Conservation (phyloP, 1,140 invertebrate genomes). For the Drosophila quadrilineata region DNA sequence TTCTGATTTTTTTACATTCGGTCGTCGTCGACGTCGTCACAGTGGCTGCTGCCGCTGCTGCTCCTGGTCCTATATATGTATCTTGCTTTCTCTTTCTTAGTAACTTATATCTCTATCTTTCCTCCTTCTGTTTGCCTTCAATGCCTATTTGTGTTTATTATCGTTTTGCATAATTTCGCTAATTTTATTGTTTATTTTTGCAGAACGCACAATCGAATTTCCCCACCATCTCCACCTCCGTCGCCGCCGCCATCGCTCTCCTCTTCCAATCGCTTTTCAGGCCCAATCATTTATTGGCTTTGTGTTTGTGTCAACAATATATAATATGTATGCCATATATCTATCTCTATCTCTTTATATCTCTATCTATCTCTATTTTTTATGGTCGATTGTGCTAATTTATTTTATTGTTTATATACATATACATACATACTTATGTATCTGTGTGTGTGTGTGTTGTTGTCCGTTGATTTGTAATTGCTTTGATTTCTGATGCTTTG, state of each 20-base stretch:
- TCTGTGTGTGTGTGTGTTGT: constrained; percentile 23
- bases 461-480: constrained; percentile 53
- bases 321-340: constrained; percentile 29
- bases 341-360: constrained; percentile 11
- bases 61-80: constrained; percentile 29
- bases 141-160: constrained; percentile 51
- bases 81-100: constrained; percentile 2
- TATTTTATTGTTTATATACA: constrained; percentile 79
- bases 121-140: not conserved
- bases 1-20: constrained; percentile 73
- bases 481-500: constrained; percentile 71
- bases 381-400: constrained; percentile 68
- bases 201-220: constrained; percentile 55
- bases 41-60: constrained; percentile 36
- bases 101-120: constrained; percentile 16
- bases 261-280: not conserved
- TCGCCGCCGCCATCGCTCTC: not conserved
- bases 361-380: not conserved
- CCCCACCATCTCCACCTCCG: not conserved
- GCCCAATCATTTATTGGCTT: constrained; percentile 54
- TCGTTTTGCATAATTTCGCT: constrained; percentile 76
- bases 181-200: constrained; percentile 72
- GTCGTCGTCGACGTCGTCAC: too few species aligned
- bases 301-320: constrained; percentile 75
- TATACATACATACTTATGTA: too few species aligned